Evolutionary conservation across 1,140 invertebrate genomes (phyloP), one percentile per base, ranked within the genome.

Genomic region (Drosophila subobscura): DNA sequence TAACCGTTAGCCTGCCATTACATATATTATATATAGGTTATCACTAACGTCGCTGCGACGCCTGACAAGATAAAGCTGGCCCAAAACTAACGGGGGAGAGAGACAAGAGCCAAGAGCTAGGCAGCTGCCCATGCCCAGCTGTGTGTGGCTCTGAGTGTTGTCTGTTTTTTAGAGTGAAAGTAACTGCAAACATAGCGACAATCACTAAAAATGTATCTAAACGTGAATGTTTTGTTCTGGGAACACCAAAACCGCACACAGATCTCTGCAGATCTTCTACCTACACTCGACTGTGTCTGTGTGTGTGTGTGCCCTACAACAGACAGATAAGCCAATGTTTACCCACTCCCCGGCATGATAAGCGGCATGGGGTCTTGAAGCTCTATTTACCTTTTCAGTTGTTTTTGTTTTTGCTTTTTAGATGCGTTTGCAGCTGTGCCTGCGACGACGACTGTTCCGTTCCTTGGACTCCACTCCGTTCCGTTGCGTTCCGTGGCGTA

Each of bases 41-140:
- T 85, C 81, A 77, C 70, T 86, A 85, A 37, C 33, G 33, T 12
- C 33, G 33, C 4, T 10, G 33, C 33, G 33, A 37, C 33, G 33
- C 33, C 77, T 70, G 81, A 81, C 83, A 88, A 85, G 81, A 85
- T 85, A 85, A 85, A 85, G 77, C 64, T 33, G 55, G 47, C 58
- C 42, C 57, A 47, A 47, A 22, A 59, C 42, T 45, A 70, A 53
- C 29, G 8, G 29, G 7, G 60, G 78, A 80, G 54, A 80, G 54
- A 78, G 42, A 67, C 63, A 45, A 45, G 58, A n/a, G 25, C 20
- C 22, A 29, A 45, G 22, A 47, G 63, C 14, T 42, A 53, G 76
- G 77, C 51, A 57, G 40, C 23, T 54, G 60, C 45, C 42, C 40
- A 41, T 40, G 52, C 52, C 14, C 27, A 23, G 25, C 49, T 27